phyloP scores from a whole-genome alignment of 2,888 invertebrate species.

The Agapostemon virescens region DNA sequence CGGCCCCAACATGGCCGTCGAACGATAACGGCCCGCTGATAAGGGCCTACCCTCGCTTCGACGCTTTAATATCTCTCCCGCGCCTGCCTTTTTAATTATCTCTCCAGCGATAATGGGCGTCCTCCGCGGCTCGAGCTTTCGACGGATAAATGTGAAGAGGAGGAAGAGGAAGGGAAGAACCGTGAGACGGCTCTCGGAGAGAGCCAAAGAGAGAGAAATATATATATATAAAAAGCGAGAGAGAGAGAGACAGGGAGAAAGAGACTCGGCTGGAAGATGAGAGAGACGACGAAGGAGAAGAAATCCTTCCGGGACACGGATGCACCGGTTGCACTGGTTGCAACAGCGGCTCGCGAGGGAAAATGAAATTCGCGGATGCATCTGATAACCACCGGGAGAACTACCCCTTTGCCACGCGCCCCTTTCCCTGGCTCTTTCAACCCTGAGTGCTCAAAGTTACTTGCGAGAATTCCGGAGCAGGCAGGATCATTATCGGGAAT shows the following conservation, averaged over 20 bases:
- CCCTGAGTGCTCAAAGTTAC: slow-evolving; percentile 31
- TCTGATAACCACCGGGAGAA: slow-evolving; percentile 44
- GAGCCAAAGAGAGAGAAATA: background rate
- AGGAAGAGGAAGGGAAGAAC: slow-evolving; percentile 22
- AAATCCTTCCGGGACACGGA: slow-evolving; percentile 57
- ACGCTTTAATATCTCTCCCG: slow-evolving; percentile 70
- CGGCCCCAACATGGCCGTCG: slow-evolving; percentile 65
- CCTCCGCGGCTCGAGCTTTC: slow-evolving; percentile 68
- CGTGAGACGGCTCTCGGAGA: slow-evolving; percentile 16
- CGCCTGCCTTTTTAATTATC: slow-evolving; percentile 77
- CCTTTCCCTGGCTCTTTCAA: background rate
- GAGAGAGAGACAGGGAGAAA: background rate
- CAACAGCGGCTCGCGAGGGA: slow-evolving; percentile 25
- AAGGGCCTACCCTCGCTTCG: slow-evolving; percentile 70
- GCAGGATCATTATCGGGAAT: slow-evolving; percentile 43
- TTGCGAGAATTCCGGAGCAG: slow-evolving; percentile 20
- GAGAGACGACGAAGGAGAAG: slow-evolving; percentile 34
- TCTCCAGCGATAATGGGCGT: slow-evolving; percentile 74
- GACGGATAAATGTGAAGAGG: slow-evolving; percentile 70
- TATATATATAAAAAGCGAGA: slow-evolving; percentile 11
- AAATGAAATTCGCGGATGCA: slow-evolving; percentile 58
- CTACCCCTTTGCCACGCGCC: background rate
- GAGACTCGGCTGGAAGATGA: background rate
- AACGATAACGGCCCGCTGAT: slow-evolving; percentile 77
- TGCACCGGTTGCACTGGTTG: background rate